These are phyloP conservation scores for Diadophis punctatus DNA, from an alignment of 2,113 vertebrate genomes.

Conservation along the genomic window DNA sequence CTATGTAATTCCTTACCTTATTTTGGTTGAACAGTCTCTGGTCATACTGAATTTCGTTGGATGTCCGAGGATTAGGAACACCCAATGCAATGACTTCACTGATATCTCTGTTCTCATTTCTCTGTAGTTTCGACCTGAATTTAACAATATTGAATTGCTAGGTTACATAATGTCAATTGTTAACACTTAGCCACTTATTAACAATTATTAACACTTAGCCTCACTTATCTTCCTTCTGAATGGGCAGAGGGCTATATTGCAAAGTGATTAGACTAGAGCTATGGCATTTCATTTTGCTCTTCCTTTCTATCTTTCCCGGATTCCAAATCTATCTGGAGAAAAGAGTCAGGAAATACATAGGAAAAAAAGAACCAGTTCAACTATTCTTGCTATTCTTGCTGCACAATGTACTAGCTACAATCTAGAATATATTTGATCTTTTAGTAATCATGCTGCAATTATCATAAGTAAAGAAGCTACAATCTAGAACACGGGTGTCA, in stretches of 20 bases:
- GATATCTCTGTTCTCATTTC: conserved; percentile 95
- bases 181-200: background rate
- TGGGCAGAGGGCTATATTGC: background rate
- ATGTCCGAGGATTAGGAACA: conserved; percentile 85
- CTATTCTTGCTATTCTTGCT: background rate
- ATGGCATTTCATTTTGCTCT: background rate
- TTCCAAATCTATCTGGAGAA: background rate
- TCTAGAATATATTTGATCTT: background rate
- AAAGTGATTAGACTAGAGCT: background rate
- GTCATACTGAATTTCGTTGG: conserved; percentile 90
- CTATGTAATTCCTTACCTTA: conserved; percentile 74
- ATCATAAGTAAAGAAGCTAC: no score
- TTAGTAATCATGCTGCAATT: background rate
- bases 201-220: background rate
- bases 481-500: no score
- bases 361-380: background rate
- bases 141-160: conserved; percentile 15
- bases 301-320: background rate
- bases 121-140: conserved; percentile 91
- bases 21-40: conserved; percentile 95
- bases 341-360: background rate
- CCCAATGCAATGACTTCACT: conserved; percentile 94
- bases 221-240: background rate
- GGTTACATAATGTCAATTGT: background rate
- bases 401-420: background rate